phyloP scores from a whole-genome alignment of 2,888 invertebrate species.

The Thecocarcelia acutangulata region DNA sequence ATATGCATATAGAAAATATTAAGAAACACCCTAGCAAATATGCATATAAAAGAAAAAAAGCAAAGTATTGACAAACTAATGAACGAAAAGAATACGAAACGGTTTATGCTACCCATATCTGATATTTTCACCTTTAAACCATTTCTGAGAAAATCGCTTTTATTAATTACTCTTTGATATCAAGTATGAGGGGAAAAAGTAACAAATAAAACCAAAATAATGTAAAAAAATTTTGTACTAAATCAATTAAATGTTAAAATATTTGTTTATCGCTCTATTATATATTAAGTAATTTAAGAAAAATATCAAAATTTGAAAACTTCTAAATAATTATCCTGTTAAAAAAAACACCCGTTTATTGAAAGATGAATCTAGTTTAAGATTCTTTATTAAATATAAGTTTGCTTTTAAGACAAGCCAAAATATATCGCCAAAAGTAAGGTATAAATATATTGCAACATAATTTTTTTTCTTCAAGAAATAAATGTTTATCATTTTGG shows the following conservation, averaged over 20 bases:
- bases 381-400: slow-evolving; percentile 4
- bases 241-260: slow-evolving; percentile 7
- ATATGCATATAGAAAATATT: too few relatives aligned
- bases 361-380: slow-evolving; percentile 28
- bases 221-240: slow-evolving; percentile 15
- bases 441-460: slow-evolving; percentile 49
- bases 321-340: neutral
- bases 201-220: slow-evolving; percentile 53
- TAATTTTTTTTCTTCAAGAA: neutral
- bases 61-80: too few relatives aligned
- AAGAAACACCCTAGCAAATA: too few relatives aligned
- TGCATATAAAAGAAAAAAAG: too few relatives aligned
- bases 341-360: slow-evolving; percentile 6
- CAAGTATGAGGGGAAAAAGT: slow-evolving; percentile 52
- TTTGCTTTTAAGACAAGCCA: slow-evolving; percentile 15
- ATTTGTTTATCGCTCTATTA: neutral
- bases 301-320: slow-evolving; percentile 4
- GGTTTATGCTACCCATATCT: too few relatives aligned
- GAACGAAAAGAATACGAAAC: too few relatives aligned
- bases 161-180: slow-evolving; percentile 29
- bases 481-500: slow-evolving; percentile 52
- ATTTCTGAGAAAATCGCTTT: neutral
- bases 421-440: slow-evolving; percentile 46
- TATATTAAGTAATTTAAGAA: slow-evolving; percentile 28
- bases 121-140: too few relatives aligned